Base-by-base conservation (phyloP, 2,113 vertebrate species). In the Charina bottae region DNA sequence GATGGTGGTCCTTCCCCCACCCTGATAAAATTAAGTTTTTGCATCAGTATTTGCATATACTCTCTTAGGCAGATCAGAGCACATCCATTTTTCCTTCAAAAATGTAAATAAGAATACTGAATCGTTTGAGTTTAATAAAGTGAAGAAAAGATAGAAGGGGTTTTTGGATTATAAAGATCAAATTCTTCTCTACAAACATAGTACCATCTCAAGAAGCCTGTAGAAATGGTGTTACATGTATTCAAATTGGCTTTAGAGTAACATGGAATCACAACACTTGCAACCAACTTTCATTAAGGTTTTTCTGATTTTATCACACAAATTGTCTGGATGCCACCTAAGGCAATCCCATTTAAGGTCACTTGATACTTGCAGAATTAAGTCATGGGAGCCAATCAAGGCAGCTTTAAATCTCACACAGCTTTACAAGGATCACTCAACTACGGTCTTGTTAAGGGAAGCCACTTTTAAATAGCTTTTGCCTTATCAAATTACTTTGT, bases 81-180 rank as follows among this genome's bases (percentile, higher is more conserved):
- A 92, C 53, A 94, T 89, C 90, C 2, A 3, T 59, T 91, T 93
- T 28, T 68, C 37, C 83, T 83, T 56, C 19, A 58, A 37, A n/a
- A 91, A 89, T 64, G 17, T 89, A 92, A 91, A 83, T 56, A 90
- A 87, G 12, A 89, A 64, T 90, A 92, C 94, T 88, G 37, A 90
- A 91, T 94, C 93, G 92, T 24, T 28, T 92, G 1, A 54, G 96
- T 94, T 85, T 92, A 17, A 60, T 26, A 49, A 42, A 95, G 93
- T 78, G 89, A 91, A 83, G 42, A 83, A 37, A 90, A 85, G 49
- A n/a, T 72, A 28, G 87, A 37, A 49, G 26, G 26, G 94, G 58
- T 85, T 28, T 46, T 84, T 88, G 58, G 55, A 92, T 92, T 94
- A 91, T 1, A 85, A 59, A 91, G 88, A 93, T 10, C 17, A 92